Evolutionary conservation across 2,797 vertebrate species (phyloP).

Genomic region (Artibeus lituratus): DNA sequence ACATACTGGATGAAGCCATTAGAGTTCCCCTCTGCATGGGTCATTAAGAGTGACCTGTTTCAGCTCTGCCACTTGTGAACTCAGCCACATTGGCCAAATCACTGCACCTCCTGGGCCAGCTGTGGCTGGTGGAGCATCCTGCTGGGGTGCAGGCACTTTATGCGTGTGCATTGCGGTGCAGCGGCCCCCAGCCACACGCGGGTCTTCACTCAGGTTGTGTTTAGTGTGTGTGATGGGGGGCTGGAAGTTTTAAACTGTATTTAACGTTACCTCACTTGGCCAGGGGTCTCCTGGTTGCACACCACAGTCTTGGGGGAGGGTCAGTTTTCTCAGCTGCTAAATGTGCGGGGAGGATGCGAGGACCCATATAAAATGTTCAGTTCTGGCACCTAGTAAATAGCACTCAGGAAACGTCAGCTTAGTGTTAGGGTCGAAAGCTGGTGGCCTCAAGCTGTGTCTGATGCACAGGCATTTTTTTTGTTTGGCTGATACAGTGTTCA

Average conservation of each 20-base stretch:
- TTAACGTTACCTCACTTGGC: background rate
- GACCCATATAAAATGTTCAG: background rate
- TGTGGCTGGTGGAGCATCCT: background rate
- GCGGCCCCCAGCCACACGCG: background rate
- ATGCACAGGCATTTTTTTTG: background rate
- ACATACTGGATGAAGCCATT: background rate
- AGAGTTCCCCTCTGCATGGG: background rate
- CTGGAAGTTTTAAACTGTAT: background rate
- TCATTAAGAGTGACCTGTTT: background rate
- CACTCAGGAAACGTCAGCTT: background rate
- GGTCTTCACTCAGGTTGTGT: background rate
- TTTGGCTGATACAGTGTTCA: background rate
- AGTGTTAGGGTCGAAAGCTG: background rate
- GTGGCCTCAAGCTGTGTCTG: background rate
- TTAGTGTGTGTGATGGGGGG: background rate
- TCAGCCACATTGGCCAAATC: background rate
- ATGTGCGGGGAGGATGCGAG: background rate
- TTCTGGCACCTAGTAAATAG: accelerated
- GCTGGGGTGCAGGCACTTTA: accelerated
- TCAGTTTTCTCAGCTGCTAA: background rate
- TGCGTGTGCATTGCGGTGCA: accelerated
- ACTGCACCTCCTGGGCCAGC: accelerated
- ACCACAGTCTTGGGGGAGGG: accelerated
- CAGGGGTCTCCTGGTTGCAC: background rate
- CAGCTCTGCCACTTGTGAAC: background rate